Conservation (phyloP, 2,113 vertebrate genomes). For the Hippocampus barbouri region DNA sequence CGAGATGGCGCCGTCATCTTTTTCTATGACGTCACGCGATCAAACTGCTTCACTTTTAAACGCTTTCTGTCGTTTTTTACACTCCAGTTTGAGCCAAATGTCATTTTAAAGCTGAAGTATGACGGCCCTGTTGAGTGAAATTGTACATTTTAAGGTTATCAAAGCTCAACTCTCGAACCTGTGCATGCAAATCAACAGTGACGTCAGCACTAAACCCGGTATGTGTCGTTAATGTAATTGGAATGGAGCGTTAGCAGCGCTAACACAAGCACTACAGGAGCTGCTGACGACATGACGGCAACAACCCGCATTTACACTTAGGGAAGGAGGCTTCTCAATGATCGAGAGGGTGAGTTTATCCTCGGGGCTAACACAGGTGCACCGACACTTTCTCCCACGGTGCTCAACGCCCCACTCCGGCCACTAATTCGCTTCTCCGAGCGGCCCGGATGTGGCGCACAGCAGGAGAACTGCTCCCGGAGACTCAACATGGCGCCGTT, state of each 20-base stretch:
- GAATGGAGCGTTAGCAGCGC: slow-evolving; percentile 2
- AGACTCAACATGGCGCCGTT: slow-evolving; percentile 68
- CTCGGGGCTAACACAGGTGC: slow-evolving; percentile 49
- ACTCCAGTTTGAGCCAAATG: not conserved
- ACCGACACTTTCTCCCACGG: slow-evolving; percentile 19
- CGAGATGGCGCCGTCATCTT: slow-evolving; percentile 46
- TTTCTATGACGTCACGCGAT: not conserved
- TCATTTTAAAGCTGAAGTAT: not conserved
- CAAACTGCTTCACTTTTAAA: not conserved
- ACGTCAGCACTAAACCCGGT: not conserved
- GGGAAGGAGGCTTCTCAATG: no score
- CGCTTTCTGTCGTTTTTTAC: not conserved
- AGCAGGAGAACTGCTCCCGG: slow-evolving; percentile 53
- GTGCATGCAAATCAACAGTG: not conserved
- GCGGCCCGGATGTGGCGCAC: slow-evolving; percentile 73
- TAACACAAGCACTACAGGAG: not conserved
- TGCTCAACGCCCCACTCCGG: slow-evolving; percentile 52
- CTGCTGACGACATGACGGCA: not conserved
- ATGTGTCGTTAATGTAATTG: slow-evolving; percentile 3
- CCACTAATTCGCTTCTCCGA: slow-evolving; percentile 58
- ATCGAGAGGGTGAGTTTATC: not conserved
- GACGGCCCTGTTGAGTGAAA: not conserved
- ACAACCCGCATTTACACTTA: no score
- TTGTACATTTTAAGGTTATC: not conserved
- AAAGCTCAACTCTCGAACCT: not conserved